phyloP scores from a whole-genome alignment of 2,888 invertebrate genomes.

The Netelia melanura region DNA sequence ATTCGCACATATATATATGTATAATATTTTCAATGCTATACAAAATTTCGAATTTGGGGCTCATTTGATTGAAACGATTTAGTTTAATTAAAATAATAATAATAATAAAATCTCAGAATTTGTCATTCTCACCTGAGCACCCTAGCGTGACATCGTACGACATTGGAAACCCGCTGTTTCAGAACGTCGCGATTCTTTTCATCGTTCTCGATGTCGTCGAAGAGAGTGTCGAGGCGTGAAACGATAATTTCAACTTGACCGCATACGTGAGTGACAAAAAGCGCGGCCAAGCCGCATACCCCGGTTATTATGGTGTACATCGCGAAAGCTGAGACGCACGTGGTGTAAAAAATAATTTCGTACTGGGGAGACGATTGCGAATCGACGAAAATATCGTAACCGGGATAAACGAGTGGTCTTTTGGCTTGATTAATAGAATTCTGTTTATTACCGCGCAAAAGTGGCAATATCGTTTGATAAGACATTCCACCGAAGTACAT shows the following conservation, averaged over 20 bases:
- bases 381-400: conserved; percentile 65
- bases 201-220: conserved; percentile 41
- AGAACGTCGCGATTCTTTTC: conserved; percentile 13
- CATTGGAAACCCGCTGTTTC: conserved; percentile 62
- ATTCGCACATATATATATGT: too few relatives aligned
- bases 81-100: neutral
- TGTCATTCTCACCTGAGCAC: conserved; percentile 73
- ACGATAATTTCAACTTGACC: conserved; percentile 73
- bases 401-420: conserved; percentile 66
- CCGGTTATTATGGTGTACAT: conserved; percentile 67
- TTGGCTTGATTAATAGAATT: conserved; percentile 59
- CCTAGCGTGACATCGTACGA: conserved; percentile 68
- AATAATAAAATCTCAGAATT: neutral
- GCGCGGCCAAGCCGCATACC: conserved; percentile 70
- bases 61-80: neutral
- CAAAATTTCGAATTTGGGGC: too few relatives aligned
- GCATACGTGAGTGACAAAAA: conserved; percentile 73
- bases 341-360: conserved; percentile 71
- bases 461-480: conserved; percentile 71
- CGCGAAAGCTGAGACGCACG: conserved; percentile 65
- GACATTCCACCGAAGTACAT: conserved; percentile 74
- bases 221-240: conserved; percentile 57
- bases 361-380: conserved; percentile 70
- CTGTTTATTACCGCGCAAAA: conserved; percentile 58
- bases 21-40: too few relatives aligned